Evolutionary conservation across 1,140 invertebrate genomes (phyloP), one percentile per base, ranked within the genome.

Genomic region (Gonatopus flavifemur): DNA sequence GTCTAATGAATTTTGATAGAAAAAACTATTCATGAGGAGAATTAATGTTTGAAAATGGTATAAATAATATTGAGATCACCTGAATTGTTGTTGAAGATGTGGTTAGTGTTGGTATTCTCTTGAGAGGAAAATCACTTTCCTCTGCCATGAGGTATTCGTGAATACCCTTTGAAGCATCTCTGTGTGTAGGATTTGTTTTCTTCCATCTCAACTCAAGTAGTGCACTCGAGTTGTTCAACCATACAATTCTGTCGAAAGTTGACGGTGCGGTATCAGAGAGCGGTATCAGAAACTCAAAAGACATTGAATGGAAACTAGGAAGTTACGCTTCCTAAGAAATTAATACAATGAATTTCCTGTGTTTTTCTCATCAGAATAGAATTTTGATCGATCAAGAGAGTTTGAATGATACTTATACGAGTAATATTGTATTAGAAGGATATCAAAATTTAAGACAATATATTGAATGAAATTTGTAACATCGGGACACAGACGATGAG

Each of bases 161-260:
- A 50, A 55, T 28, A 38, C 12, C 31, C n/a, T 16, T 36, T 32
- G 35, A n/a, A 45, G 32, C 12, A 49, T 58, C 49, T 49, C 36
- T 25, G 8, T 16, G 1, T 3, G 15, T 13, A 13, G 39, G 51
- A 59, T 59, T 54, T 59, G 42, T 1, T n/a, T 36, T 12, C 13
- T 28, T 32, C 15, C 20, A 19, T 6, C 22, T n/a, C 18, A 53
- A 33, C 38, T 49, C 46, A 58, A 38, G 37, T 28, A 31, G 45
- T 16, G 31, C 21, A 21, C 13, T 28, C n/a, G 56, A 35, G 37
- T 50, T 59, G 59, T 59, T 59, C 8, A n/a, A 43, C 55, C 46
- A 51, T 54, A 55, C 55, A 59, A 59, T 59, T 59, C n/a, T n/a
- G n/a, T n/a, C n/a, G 59, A 55, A 46, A 59, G 55, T 59, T 59